These are phyloP conservation scores for Neocrepidodera transversa DNA, from an alignment of 2,888 invertebrate genomes.

Conservation along the genomic window DNA sequence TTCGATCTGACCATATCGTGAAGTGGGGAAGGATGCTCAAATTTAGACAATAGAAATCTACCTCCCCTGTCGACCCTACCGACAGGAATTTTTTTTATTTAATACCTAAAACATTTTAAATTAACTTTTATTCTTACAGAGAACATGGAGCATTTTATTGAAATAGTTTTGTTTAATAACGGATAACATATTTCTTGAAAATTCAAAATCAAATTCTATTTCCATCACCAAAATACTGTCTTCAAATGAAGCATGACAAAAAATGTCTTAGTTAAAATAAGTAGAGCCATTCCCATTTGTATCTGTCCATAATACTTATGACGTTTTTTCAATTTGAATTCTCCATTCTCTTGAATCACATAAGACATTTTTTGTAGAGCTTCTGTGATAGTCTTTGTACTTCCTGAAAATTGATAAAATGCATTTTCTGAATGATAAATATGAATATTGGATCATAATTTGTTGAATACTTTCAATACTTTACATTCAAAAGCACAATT, in stretches of 20 bases:
- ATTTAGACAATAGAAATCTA: no score
- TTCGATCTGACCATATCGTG: no score
- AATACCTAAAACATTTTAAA: no score
- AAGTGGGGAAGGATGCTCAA: no score
- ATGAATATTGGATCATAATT: background rate
- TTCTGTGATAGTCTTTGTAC: background rate
- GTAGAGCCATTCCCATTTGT: constrained; percentile 3
- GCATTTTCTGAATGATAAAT: background rate
- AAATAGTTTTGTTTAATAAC: background rate
- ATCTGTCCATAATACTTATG: background rate
- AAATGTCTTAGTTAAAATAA: background rate
- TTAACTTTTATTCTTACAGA: background rate
- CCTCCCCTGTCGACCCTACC: no score
- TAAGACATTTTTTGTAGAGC: background rate
- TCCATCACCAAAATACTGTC: constrained; percentile 6
- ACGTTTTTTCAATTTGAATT: no score
- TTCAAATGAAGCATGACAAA: constrained; percentile 2
- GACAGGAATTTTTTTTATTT: no score
- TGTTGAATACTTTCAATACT: background rate
- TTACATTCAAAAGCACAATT: background rate
- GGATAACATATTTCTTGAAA: background rate
- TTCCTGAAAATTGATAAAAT: background rate
- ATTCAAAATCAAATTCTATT: constrained; percentile 7
- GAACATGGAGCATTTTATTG: background rate
- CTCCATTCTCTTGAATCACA: constrained; percentile 2